These are phyloP conservation scores for Percopsis omiscomaycus DNA, from an alignment of 2,797 vertebrate species.

Conservation along the genomic window DNA sequence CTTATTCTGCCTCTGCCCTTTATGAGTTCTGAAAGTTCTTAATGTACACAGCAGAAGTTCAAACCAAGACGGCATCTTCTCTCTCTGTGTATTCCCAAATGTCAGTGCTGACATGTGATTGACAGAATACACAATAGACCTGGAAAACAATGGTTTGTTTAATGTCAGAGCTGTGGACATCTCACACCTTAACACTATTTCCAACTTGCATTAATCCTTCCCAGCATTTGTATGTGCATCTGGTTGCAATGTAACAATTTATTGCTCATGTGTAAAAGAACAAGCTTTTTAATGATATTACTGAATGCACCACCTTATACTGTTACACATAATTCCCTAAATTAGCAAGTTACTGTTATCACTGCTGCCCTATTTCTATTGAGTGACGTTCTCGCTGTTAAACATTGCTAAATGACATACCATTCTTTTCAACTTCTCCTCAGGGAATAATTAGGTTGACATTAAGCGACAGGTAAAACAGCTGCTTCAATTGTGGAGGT, in stretches of 20 bases:
- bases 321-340: constrained; percentile 29
- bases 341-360: constrained; percentile 42
- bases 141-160: constrained; percentile 54
- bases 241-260: constrained; percentile 15
- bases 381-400: constrained; percentile 33
- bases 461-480: constrained; percentile 55
- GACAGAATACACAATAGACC: constrained; percentile 58
- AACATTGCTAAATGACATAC: constrained; percentile 63
- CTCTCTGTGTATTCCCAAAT: constrained; percentile 40
- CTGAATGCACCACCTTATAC: constrained; percentile 11
- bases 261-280: constrained; percentile 19
- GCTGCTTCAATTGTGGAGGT: constrained; percentile 26
- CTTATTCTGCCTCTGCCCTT: constrained; percentile 43
- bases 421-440: constrained; percentile 44
- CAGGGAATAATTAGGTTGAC: constrained; percentile 58
- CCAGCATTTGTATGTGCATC: neutral
- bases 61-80: constrained; percentile 35
- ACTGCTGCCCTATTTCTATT: constrained; percentile 25
- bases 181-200: neutral
- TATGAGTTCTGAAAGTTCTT: constrained; percentile 13
- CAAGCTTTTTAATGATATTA: neutral
- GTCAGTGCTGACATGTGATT: constrained; percentile 58
- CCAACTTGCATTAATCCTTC: constrained; percentile 1
- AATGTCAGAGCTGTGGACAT: constrained; percentile 43
- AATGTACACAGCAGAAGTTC: constrained; percentile 42